phyloP scores from a whole-genome alignment of 2,797 vertebrate species.

The Hemitrygon akajei region DNA sequence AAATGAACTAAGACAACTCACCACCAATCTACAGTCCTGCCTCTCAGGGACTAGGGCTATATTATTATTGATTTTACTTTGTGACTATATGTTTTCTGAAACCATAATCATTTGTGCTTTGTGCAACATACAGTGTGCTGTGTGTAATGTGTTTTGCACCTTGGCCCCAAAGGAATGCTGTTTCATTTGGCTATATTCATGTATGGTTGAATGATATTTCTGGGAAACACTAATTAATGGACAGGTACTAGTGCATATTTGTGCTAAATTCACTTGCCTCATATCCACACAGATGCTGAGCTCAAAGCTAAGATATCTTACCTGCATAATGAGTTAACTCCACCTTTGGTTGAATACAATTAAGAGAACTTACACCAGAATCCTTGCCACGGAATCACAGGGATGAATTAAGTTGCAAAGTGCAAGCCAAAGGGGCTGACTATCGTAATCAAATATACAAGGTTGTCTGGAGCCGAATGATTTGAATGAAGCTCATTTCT shows the following conservation, averaged over 20 bases:
- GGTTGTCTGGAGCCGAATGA: background rate
- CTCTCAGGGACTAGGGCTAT: no score
- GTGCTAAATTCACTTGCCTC: background rate
- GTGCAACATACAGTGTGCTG: no score
- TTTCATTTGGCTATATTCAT: no score
- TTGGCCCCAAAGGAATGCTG: no score
- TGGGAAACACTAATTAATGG: background rate
- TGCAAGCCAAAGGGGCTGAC: background rate
- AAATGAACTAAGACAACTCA: background rate
- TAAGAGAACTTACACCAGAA: background rate
- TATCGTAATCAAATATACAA: background rate
- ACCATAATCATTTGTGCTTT: no score
- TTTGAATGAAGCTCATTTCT: background rate
- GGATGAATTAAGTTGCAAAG: background rate
- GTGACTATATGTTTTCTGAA: no score
- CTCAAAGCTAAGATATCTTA: background rate
- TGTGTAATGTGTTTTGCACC: no score
- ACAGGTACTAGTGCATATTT: background rate
- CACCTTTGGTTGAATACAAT: background rate
- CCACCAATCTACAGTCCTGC: no score
- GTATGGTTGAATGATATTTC: no score
- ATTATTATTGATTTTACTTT: no score
- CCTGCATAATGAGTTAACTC: background rate
- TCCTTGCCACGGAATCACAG: background rate
- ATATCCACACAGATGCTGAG: background rate